Evolutionary conservation across 2,113 vertebrate genomes (phyloP).

Genomic region (Malaclemys terrapin): DNA sequence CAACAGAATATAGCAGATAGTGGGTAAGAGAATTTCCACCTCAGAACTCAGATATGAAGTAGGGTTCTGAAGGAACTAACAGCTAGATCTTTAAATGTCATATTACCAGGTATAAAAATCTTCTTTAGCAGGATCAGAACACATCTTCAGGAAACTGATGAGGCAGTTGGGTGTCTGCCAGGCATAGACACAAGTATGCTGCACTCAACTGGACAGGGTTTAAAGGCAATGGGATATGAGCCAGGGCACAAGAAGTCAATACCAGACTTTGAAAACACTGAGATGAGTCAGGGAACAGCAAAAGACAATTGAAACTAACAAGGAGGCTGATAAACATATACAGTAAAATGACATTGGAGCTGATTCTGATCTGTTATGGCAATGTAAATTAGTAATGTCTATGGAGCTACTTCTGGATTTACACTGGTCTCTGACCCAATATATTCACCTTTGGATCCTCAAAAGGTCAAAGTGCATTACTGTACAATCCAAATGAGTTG

Average conservation of each 20-base stretch:
- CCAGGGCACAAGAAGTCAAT: not conserved
- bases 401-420: not conserved
- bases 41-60: not conserved
- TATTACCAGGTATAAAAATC: not conserved
- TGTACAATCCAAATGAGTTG: not conserved
- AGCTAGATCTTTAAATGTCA: not conserved
- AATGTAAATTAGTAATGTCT: not conserved
- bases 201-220: not conserved
- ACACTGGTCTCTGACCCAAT: not conserved
- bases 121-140: rapidly evolving
- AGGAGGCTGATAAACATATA: not conserved
- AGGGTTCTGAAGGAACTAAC: not conserved
- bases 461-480: not conserved
- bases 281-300: not conserved
- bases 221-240: not conserved
- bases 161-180: not conserved
- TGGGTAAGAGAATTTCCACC: not conserved
- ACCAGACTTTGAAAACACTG: not conserved
- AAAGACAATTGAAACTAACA: not conserved
- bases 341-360: not conserved
- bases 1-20: not conserved
- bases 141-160: not conserved
- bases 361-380: not conserved
- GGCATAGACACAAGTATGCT: not conserved
- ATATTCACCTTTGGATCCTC: not conserved